Conservation (phyloP, 2,113 vertebrate genomes). For the Cavia aperea region DNA sequence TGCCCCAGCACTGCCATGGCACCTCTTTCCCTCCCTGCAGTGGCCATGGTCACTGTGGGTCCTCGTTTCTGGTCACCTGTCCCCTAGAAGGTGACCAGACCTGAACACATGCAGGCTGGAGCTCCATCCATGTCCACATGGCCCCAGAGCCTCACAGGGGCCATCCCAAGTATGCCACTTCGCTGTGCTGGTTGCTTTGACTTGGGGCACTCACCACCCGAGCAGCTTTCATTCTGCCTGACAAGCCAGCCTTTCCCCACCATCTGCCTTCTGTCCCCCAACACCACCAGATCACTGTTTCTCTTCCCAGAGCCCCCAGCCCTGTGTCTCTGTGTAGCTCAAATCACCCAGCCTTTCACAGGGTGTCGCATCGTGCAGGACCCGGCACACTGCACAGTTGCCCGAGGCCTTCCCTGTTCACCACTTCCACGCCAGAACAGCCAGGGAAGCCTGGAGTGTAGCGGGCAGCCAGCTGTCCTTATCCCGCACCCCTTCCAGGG, state of each 20-base stretch:
- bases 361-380: not conserved
- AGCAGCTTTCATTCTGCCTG: not conserved
- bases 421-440: not conserved
- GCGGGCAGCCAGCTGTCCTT: too few species aligned
- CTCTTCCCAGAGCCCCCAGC: not conserved
- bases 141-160: not conserved
- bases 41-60: not conserved
- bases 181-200: not conserved
- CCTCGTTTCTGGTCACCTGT: not conserved
- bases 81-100: not conserved
- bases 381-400: not conserved
- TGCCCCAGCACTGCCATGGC: not conserved
- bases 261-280: too few species aligned
- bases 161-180: not conserved
- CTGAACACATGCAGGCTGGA: not conserved
- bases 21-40: not conserved
- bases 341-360: not conserved
- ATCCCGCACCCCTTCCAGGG: not conserved
- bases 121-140: not conserved
- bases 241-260: not conserved
- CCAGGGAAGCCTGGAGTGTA: not conserved
- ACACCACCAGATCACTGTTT: accelerated
- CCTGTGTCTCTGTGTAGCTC: not conserved
- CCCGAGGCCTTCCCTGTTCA: not conserved
- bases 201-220: not conserved